Base-by-base conservation (phyloP, 2,113 vertebrate species). In the Tachysurus vachellii region DNA sequence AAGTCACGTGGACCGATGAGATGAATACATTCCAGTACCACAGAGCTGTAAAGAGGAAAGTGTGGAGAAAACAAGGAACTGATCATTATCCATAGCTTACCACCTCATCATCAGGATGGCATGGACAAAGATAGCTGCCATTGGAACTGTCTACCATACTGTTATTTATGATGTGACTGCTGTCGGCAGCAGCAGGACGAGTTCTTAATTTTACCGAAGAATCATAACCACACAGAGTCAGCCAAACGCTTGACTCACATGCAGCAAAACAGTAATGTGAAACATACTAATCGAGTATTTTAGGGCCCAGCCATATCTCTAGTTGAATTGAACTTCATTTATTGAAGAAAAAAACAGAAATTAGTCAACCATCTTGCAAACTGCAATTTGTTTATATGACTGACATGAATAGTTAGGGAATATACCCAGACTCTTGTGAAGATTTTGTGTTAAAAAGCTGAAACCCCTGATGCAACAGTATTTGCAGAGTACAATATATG, bases 41-140 rank as follows among this genome's bases (percentile, higher is more conserved):
- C 59, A 84, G 12, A 66, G 31, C 19, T 44, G 68, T 19, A 23
- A 71, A 73, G 66, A 71, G 28, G 23, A 68, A 66, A 66, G 62
- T 66, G 61, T 68, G 62, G 61, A 68, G 36, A 53, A 64, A 66
- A 53, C 53, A 59, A 59, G 83, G 68, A 84, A 84, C 83, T 84
- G 66, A 71, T 84, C 83, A 84, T 84, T 84, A 73, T 73, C 68
- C 23, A 6, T 26, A 84, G 28, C 66, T 59, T 84, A 73, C 66
- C 31, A 73, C 54, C 66, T 75, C 54, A 84, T 84, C 68, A 44
- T 84, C 68, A 59, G 50, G 53, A 53, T 84, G 82, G 28, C 82
- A 84, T 73, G 53, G 53, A 73, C 42, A 84, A 70, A 62, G 64
- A 56, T 84, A 57, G 64, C 13, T 26, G 53, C 53, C 19, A 71